Evolutionary conservation across 1,140 invertebrate genomes (phyloP), one percentile per base, ranked within the genome.

Genomic region (Bombus difficillimus): DNA sequence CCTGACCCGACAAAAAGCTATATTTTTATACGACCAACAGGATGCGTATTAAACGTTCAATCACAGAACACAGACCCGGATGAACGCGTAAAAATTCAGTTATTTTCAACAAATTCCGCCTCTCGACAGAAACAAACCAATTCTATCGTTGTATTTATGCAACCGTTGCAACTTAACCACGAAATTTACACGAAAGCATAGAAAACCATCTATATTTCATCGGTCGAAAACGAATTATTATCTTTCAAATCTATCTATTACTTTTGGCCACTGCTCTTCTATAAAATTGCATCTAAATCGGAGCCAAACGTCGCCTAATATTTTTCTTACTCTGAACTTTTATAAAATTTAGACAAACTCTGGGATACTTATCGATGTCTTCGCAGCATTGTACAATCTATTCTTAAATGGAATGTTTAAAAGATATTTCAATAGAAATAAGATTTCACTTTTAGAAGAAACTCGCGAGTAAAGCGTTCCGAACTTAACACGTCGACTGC

Each of bases 1-100:
- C 22, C 74, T 59, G 74, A 34, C 53, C 12, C 12, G 43, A 37
- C 10, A 53, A 34, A 22, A 72, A 28, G 34, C 32, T 53, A 18
- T 59, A 76, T 59, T 59, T 76, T 76, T 59, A 57, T 39, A 59
- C 32, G 34, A 37, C 53, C 74, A 59, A 59, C 73, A 12, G 5
- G 3, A 32, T 53, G 6, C 74, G 25, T 76, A 59, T 57, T 76
- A 39, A 76, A 76, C 53, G 53, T 18, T 39, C 74, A 76, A 76
- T 76, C 74, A 76, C 47, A 15, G 53, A 39, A n/a, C 25, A 37
- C 25, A 8, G 28, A 15, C 3, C 25, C 10, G 34, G 4, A 32
- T 15, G 34, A 13, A 59, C 47, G 53, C 13, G 25, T 37, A 59
- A 59, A 76, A 76, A 76, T 76, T 59, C 37, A 8, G 22, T 41